phyloP scores from a whole-genome alignment of 2,797 vertebrate species.

The Notoglanidium macrostoma region DNA sequence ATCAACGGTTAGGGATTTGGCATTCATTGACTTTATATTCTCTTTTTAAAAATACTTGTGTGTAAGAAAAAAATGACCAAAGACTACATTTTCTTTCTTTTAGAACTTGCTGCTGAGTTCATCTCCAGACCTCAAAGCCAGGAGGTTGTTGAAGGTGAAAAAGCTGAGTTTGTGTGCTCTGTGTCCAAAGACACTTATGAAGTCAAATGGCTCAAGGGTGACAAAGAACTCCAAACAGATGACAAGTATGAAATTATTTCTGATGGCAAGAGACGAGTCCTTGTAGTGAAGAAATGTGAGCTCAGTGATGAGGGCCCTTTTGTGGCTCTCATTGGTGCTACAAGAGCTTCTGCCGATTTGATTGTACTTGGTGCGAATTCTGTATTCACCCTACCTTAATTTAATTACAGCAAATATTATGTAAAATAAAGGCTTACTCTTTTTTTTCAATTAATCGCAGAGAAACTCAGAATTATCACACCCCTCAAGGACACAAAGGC shows the following conservation, averaged over 20 bases:
- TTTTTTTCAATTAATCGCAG: slow-evolving; percentile 70
- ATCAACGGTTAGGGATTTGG: slow-evolving; percentile 82
- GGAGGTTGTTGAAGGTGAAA: slow-evolving; percentile 90
- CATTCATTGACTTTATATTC: neutral
- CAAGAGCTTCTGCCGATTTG: slow-evolving; percentile 86
- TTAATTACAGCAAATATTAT: neutral
- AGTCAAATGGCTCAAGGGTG: slow-evolving; percentile 86
- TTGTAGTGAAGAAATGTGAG: slow-evolving; percentile 83
- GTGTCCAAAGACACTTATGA: slow-evolving; percentile 90
- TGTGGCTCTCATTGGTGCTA: slow-evolving; percentile 81
- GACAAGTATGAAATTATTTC: slow-evolving; percentile 88
- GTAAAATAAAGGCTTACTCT: slow-evolving; percentile 8
- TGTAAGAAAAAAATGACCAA: neutral
- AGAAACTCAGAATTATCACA: slow-evolving; percentile 91
- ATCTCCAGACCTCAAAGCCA: slow-evolving; percentile 86
- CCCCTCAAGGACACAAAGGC: slow-evolving; percentile 89
- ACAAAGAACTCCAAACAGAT: slow-evolving; percentile 79
- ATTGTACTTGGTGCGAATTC: slow-evolving; percentile 83
- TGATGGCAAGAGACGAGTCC: slow-evolving; percentile 87
- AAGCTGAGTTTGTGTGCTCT: slow-evolving; percentile 89
- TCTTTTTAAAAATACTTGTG: neutral
- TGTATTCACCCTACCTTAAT: slow-evolving; percentile 13
- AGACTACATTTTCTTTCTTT: slow-evolving; percentile 44
- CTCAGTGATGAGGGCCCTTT: slow-evolving; percentile 86
- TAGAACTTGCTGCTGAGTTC: slow-evolving; percentile 97